Base-by-base conservation (phyloP, 2,797 vertebrate genomes). In the Pipistrellus pipistrellus region DNA sequence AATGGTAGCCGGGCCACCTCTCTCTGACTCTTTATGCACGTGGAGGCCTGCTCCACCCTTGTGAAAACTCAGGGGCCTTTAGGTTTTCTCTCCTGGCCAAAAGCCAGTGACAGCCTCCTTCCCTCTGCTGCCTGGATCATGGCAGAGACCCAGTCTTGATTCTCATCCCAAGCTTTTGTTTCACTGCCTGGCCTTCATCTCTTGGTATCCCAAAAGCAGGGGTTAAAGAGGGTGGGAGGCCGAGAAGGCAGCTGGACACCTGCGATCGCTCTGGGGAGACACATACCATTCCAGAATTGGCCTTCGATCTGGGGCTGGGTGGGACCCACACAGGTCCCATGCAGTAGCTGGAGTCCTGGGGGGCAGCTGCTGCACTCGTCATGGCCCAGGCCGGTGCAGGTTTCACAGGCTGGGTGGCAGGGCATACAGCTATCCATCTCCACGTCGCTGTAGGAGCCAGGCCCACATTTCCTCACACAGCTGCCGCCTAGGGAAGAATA, bases 291-390 rank as follows among this genome's bases (percentile, higher is more conserved):
- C 98, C 97, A 97, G 85, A 97, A 95, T 48, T 86, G 97, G 53
- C 93, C 95, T 83, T 30, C 30, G 30, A 8, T 76, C 6, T 55
- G 93, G 62, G 55, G 41, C 78, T 71, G 93, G 76, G 85, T 44
- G 15, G 92, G 73, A 12, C 44, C 97, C 44, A 97, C 69, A 89
- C 99, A 99, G 17, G 96, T 97, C 0, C 99, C 98, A 0, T 18
- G 44, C 10, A 53, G 75, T 53, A 99, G 96, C 0, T 81, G 97
- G 94, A 98, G 95, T 4, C 59, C 95, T 0, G 88, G 96, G 84
- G 92, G 96, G 91, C 99, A 99, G 7, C 97, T 96, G 96, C 98
- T 98, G 48, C 99, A 99, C 94, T 99, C 98, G 0, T 98, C 64
- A 9, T 92, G 94, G 23, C 62, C 97, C 4, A 98, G 98, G 8